A percentile compares a stretch with the other conserved stretches of the same genome.
Evolutionary conservation across 2,888 invertebrate genomes (phyloP).

Genomic region (Papilio demoleus): DNA sequence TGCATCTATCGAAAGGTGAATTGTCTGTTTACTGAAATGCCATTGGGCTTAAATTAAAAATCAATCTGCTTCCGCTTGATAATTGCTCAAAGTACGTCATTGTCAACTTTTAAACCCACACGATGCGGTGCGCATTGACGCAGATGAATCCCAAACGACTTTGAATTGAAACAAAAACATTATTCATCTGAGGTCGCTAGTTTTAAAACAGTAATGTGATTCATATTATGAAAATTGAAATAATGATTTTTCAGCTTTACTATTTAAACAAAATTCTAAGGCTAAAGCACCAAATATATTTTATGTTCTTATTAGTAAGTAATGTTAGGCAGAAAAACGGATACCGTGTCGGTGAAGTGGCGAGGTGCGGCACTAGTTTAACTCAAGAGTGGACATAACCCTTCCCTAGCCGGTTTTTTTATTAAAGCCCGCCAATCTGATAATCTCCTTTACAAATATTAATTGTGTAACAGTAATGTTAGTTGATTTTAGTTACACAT

Average conservation of each 20-base stretch:
- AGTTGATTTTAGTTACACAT: background rate
- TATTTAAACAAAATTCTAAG: background rate
- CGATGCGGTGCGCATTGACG: slow-evolving; percentile 14
- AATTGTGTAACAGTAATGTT: background rate
- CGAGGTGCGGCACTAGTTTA: too few species aligned
- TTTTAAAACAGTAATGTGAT: slow-evolving; percentile 14
- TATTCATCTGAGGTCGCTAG: slow-evolving; percentile 18
- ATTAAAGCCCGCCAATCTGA: too few species aligned
- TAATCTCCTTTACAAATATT: too few species aligned
- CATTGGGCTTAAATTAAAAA: slow-evolving; percentile 12
- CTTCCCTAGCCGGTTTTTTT: too few species aligned
- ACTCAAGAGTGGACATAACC: too few species aligned
- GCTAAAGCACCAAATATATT: too few species aligned
- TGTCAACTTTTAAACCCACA: slow-evolving; percentile 22
- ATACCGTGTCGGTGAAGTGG: too few species aligned
- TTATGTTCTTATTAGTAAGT: too few species aligned
- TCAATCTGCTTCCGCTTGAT: slow-evolving; percentile 8
- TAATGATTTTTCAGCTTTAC: background rate
- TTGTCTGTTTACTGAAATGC: background rate
- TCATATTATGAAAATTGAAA: background rate
- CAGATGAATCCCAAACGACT: slow-evolving; percentile 21
- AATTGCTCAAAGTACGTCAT: slow-evolving; percentile 20
- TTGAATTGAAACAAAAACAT: slow-evolving; percentile 23
- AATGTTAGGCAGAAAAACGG: too few species aligned
- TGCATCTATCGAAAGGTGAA: background rate